Conservation (phyloP, 2,113 vertebrate genomes). For the Hemiprocne comata region DNA sequence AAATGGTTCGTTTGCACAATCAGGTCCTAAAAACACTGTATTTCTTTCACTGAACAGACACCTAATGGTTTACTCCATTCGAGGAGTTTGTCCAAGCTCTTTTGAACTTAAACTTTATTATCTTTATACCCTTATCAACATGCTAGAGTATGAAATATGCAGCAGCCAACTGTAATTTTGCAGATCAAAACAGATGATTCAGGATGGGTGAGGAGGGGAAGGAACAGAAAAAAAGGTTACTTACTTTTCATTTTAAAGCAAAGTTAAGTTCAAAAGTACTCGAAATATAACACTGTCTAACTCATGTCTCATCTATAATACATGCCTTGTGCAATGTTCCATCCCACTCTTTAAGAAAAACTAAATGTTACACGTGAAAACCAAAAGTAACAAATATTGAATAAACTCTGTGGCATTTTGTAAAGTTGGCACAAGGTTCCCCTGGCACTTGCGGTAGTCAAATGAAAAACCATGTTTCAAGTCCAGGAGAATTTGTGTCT, state of each 20-base stretch:
- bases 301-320: background rate
- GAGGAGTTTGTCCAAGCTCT: background rate
- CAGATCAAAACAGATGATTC: background rate
- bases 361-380: background rate
- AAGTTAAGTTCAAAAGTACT: background rate
- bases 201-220: background rate
- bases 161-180: background rate
- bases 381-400: background rate
- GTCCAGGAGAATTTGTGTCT: background rate
- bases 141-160: background rate
- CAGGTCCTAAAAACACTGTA: background rate
- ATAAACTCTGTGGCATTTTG: background rate
- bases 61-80: background rate
- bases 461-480: conserved; percentile 2
- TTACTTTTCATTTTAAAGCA: background rate
- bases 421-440: background rate
- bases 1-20: background rate
- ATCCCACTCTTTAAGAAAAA: background rate
- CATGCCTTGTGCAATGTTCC: background rate
- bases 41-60: background rate
- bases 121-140: background rate
- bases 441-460: background rate
- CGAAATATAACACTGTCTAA: background rate
- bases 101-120: background rate
- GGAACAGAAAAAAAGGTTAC: background rate